Evolutionary conservation across 2,888 invertebrate species (phyloP), one percentile per base, ranked within the genome.

Genomic region (Gnatocerus cornutus): DNA sequence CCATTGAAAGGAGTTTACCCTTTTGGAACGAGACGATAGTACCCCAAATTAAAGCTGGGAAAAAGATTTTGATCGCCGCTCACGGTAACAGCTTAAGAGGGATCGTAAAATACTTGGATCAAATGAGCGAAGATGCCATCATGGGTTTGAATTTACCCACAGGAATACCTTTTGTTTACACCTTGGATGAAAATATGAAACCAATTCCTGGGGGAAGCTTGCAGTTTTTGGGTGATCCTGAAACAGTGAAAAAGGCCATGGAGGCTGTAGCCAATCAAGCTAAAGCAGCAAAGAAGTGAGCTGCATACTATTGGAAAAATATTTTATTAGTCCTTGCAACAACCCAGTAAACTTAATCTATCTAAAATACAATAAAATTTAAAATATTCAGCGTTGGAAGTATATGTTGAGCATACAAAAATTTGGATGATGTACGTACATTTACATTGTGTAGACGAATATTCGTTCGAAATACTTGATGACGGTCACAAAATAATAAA

Each of bases 11-110:
- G 52, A 93, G 94, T 1, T 85, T 94, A 74, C 97, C 97, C 0
- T 95, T 92, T 81, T 97, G 96, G 93, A 93, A 95, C 82, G 86
- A 93, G 80, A 89, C 90, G 45, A 91, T 98, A 84, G 90, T 96
- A 79, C 90, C 96, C 76, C 86, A 88, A 85, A 87, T 96, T 73
- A 93, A 93, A 80, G 91, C 89, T 76, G 94, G 94, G 56, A 92
- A 93, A 81, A 89, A 86, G 27, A 90, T 96, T 59, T 88, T 96
- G 55, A 92, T 96, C 77, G 94, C 93, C 29, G 94, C 95, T 16
- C 96, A 96, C 80, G 95, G 95, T 50, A 95, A 95, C 84, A 94
- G 94, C 80, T 88, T 95, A 39, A 87, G 95, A 78, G 95, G 94
- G 68, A 92, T 96, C 75, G 93, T 95, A 0, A 95, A 95, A 84